Evolutionary conservation across 2,888 invertebrate genomes (phyloP), one percentile per base, ranked within the genome.

Genomic region (Cerastis leucographa): DNA sequence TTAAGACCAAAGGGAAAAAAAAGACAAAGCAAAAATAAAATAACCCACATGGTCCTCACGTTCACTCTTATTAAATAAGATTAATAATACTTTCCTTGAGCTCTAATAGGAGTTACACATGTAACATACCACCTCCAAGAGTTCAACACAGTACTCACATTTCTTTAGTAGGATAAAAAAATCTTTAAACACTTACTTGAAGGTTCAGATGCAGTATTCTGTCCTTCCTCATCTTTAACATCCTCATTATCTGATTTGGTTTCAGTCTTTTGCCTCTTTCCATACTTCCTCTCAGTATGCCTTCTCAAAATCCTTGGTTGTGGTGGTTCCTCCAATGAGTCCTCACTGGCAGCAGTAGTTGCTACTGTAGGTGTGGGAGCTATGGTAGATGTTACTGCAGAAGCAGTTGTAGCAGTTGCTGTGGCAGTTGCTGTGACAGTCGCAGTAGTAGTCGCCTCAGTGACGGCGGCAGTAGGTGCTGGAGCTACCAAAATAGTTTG

Each of bases 401-500:
- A 62, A 3, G 51, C 17, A 8, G 62, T 56, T 1, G 78, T n/a
- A 5, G 22, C 49, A 2, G 81, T 75, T 11, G 81, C 35, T 12
- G 81, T n/a, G 9, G 67, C n/a, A 9, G 81, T 75, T 11, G 81
- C 35, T 12, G 81, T n/a, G 9, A 64, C n/a, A 9, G 78, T 35
- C 0, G 80, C 46, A 3, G 76, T 65, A 1, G 66, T 11, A 0
- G 65, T 19, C 0, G 78, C 66, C 42, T 64, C 64, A 0, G 78
- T 78, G 5, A 90, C 85, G 6, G 93, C 91, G 0, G 90, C 87
- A 1, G 81, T 7, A 8, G 94, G 91, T 0, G 94, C 92, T 0
- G 95, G 95, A 0, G 96, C 94, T 0, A 97, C 95, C 9, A 97
- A 90, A 68, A 97, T 96, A 0, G 96, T 96, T 83, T 97, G 97